Evolutionary conservation across 2,113 vertebrate genomes (phyloP).

Genomic region (Centrocercus urophasianus): DNA sequence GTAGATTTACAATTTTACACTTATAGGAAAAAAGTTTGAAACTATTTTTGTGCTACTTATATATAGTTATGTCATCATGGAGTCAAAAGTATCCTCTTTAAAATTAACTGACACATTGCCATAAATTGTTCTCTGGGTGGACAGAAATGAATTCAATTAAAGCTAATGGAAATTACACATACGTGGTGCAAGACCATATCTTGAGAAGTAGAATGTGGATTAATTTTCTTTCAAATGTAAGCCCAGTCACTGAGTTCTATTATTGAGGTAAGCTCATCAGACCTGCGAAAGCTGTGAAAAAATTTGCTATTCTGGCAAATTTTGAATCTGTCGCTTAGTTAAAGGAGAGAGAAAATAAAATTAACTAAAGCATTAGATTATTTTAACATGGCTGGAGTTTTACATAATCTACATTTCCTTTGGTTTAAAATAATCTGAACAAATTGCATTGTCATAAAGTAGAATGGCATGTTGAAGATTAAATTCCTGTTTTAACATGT

Average conservation of each 20-base stretch:
- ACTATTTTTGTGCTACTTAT: neutral
- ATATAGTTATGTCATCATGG: neutral
- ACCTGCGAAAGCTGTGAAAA: neutral
- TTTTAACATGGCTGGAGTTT: neutral
- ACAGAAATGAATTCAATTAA: slow-evolving; percentile 20
- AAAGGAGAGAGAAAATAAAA: neutral
- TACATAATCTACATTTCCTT: neutral
- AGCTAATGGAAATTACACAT: slow-evolving; percentile 22
- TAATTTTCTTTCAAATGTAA: neutral
- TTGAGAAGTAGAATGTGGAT: neutral
- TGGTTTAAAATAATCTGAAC: neutral
- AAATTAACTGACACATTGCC: slow-evolving; percentile 19
- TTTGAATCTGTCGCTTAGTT: neutral
- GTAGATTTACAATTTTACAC: neutral
- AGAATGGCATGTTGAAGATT: neutral
- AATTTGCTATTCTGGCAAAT: neutral
- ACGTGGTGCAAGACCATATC: neutral
- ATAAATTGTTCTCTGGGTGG: neutral
- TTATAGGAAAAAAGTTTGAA: neutral
- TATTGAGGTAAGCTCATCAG: neutral
- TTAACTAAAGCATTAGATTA: neutral
- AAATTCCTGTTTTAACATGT: neutral
- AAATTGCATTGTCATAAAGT: neutral
- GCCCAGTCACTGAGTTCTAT: neutral
- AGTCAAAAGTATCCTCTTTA: slow-evolving; percentile 1